These are phyloP conservation scores for Torymus aiolomorphi DNA, from an alignment of 2,888 invertebrate species.

Conservation along the genomic window DNA sequence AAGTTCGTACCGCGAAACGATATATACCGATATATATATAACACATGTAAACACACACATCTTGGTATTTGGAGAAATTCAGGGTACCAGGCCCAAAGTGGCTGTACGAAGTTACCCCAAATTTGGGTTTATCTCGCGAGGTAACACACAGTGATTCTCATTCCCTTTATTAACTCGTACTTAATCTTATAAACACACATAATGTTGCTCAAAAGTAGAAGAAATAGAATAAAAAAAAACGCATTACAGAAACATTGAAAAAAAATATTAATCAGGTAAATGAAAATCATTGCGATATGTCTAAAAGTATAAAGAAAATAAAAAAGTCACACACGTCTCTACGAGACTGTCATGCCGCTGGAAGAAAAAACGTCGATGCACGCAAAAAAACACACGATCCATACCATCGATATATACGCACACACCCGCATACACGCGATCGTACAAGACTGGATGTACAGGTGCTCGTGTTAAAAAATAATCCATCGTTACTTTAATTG, in stretches of 20 bases:
- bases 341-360: constrained; percentile 46
- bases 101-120: constrained; percentile 44
- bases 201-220: too few species aligned
- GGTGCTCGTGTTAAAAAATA: constrained; percentile 41
- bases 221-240: too few species aligned
- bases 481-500: constrained; percentile 43
- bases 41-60: too few species aligned
- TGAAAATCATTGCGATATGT: constrained; percentile 31
- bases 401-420: constrained; percentile 57
- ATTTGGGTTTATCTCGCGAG: constrained; percentile 18
- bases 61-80: too few species aligned
- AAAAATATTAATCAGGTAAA: constrained; percentile 2
- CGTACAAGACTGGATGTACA: constrained; percentile 54
- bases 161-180: neutral
- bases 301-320: constrained; percentile 8
- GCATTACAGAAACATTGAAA: neutral
- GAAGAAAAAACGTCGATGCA: constrained; percentile 23
- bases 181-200: neutral
- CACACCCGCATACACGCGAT: constrained; percentile 62
- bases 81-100: neutral
- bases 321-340: constrained; percentile 31
- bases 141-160: constrained; percentile 22
- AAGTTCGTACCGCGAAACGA: constrained; percentile 35
- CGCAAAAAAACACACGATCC: constrained; percentile 38
- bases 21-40: neutral